Percentiles rank a stretch among this genome's conserved stretches.
These are phyloP conservation scores for Sclerurus mexicanus DNA, from an alignment of 2,113 vertebrate genomes.

Conservation along the genomic window DNA sequence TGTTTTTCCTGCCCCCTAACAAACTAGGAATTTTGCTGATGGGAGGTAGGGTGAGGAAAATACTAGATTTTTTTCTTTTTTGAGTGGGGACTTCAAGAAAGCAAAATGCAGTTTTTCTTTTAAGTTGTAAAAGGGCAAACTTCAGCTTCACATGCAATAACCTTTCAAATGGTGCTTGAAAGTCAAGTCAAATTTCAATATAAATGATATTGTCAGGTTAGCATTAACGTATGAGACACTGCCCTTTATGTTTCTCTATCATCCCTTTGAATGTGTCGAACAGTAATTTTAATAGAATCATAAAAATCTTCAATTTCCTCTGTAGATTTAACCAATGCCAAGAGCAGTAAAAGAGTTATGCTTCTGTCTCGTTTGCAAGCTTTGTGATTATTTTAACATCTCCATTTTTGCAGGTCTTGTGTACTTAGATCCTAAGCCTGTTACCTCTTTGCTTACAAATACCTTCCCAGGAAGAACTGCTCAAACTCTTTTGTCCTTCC, in stretches of 20 bases:
- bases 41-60: background rate
- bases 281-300: constrained; percentile 55
- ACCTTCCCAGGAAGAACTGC: background rate
- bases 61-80: background rate
- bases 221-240: constrained; percentile 16
- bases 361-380: background rate
- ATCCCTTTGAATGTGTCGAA: background rate
- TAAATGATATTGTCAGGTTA: constrained; percentile 47
- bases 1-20: background rate
- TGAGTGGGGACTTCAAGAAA: background rate
- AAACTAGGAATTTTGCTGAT: background rate
- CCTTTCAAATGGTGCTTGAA: constrained; percentile 63
- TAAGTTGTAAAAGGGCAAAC: background rate
- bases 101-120: background rate
- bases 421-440: background rate
- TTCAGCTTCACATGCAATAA: constrained; percentile 48
- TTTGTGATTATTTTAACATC: constrained; percentile 19
- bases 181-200: constrained; percentile 62
- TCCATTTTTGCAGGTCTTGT: background rate
- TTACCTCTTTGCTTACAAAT: background rate
- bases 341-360: constrained; percentile 21
- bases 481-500: background rate
- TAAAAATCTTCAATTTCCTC: constrained; percentile 66
- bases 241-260: constrained; percentile 56
- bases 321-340: constrained; percentile 46